Conservation (phyloP, 2,113 vertebrate species). For the Megalops atlanticus region DNA sequence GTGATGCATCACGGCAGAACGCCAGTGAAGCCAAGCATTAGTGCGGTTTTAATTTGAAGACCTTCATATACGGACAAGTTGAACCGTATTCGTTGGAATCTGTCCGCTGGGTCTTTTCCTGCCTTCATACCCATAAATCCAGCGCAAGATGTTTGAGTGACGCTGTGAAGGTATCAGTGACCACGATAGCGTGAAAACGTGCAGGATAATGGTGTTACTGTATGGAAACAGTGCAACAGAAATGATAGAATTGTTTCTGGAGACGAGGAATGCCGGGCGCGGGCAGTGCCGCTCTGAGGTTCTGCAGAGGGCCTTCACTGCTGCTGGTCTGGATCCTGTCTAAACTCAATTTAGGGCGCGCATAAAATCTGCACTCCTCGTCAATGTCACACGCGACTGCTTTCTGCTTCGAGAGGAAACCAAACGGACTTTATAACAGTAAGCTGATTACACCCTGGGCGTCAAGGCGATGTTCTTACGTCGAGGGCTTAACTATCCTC, state of each 20-base stretch:
- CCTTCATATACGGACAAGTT: neutral
- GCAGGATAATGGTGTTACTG: neutral
- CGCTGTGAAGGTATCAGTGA: neutral
- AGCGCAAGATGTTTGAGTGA: neutral
- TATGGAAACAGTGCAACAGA: neutral
- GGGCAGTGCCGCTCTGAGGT: neutral
- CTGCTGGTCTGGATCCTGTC: conserved; percentile 13
- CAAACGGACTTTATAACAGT: neutral
- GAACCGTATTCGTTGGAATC: neutral
- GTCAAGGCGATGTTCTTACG: neutral
- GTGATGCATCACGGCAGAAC: neutral
- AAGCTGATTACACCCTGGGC: neutral
- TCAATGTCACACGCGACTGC: neutral
- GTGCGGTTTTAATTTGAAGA: neutral
- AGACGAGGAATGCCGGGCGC: conserved; percentile 1
- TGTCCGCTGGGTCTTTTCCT: neutral
- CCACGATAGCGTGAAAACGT: neutral
- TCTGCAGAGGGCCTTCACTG: conserved; percentile 17
- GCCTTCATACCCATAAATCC: neutral
- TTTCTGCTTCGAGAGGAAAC: conserved; percentile 6
- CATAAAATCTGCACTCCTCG: conserved; percentile 12
- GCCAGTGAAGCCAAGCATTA: neutral
- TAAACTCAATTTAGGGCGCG: conserved; percentile 28
- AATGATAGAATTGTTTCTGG: neutral
- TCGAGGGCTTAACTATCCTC: neutral